Evolutionary conservation across 2,888 invertebrate species (phyloP).

Genomic region (Candidula unifasciata): DNA sequence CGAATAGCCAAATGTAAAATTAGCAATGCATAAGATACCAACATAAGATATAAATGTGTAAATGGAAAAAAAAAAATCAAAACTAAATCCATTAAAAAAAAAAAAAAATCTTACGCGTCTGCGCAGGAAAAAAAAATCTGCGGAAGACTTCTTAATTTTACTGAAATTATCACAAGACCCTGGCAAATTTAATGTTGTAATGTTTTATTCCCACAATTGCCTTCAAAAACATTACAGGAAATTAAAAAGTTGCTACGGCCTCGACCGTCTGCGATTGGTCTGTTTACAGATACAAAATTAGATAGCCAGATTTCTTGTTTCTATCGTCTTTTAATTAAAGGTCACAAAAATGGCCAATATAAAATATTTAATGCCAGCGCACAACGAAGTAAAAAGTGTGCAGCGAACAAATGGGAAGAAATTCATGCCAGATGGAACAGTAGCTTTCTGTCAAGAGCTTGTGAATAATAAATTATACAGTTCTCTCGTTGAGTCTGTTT

Average conservation of each 20-base stretch:
- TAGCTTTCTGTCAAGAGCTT: not conserved
- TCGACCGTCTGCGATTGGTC: not conserved
- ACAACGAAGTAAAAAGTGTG: not conserved
- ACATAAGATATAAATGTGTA: no score
- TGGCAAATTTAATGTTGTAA: not conserved
- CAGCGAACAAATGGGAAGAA: not conserved
- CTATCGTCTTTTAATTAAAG: constrained; percentile 11
- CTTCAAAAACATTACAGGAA: not conserved
- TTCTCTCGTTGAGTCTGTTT: no score
- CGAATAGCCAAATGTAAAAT: no score
- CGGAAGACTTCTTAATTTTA: not conserved
- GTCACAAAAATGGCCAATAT: constrained; percentile 11
- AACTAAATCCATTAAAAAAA: not conserved
- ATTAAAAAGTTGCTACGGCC: not conserved
- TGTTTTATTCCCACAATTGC: not conserved
- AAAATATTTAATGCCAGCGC: constrained; percentile 7
- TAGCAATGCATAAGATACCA: no score
- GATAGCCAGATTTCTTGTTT: not conserved
- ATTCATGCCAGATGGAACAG: not conserved
- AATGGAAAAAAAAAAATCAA: not conserved
- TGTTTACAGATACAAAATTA: not conserved
- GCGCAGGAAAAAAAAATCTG: not conserved
- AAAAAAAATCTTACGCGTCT: not conserved
- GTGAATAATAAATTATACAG: not conserved
- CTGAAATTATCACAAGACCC: no score